These are phyloP conservation scores for Caenorhabditis becei DNA, from an alignment of 2,888 invertebrate species.

Conservation along the genomic window DNA sequence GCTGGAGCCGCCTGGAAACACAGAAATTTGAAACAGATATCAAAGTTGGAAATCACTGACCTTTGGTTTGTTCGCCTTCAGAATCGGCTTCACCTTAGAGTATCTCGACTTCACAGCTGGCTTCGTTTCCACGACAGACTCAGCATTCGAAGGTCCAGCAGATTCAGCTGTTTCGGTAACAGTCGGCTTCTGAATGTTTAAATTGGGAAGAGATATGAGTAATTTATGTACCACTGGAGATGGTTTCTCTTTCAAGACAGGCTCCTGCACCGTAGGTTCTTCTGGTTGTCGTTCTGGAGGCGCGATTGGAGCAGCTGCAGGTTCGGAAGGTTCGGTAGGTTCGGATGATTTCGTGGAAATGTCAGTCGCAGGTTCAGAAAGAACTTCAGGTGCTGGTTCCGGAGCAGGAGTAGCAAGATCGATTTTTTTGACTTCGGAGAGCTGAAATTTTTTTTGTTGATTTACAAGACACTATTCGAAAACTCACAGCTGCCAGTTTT, in stretches of 20 bases:
- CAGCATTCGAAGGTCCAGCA: not conserved
- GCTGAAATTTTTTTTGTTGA: conserved; percentile 12
- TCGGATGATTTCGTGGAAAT: not conserved
- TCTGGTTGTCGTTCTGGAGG: too few species aligned
- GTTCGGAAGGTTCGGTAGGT: not conserved
- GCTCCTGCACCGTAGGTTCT: too few species aligned
- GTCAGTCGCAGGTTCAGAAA: not conserved
- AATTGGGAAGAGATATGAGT: not conserved
- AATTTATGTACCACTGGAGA: not conserved
- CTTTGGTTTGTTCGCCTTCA: conserved; percentile 20
- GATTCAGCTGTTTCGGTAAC: not conserved
- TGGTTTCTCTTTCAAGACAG: not conserved
- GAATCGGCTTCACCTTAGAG: conserved; percentile 35
- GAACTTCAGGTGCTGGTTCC: not conserved
- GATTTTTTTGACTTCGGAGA: conserved; percentile 24
- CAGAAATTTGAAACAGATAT: too few species aligned
- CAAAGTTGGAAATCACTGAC: not conserved
- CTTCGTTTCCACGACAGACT: not conserved
- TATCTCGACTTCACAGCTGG: conserved; percentile 50
- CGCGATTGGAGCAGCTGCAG: too few species aligned
- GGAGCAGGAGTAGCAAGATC: not conserved
- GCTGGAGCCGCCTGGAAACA: not conserved
- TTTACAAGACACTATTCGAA: not conserved
- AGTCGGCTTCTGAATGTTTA: not conserved
- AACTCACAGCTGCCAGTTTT: conserved; percentile 29